Conservation (phyloP, 2,797 vertebrate species). For the Peromyscus melanophrys region DNA sequence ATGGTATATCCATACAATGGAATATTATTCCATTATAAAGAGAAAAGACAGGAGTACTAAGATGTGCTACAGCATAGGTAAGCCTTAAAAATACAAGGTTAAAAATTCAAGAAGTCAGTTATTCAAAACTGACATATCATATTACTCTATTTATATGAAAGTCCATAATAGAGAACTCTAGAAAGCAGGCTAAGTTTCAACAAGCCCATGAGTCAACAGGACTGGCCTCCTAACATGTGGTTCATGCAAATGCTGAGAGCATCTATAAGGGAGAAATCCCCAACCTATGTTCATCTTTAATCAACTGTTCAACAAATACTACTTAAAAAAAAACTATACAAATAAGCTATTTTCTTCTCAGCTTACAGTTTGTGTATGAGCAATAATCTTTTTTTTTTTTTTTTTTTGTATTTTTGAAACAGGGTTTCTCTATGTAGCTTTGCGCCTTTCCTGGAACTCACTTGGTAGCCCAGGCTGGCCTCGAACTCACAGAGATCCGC, state of each 20-base stretch:
- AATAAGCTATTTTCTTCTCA: slow-evolving; percentile 4
- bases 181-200: background rate
- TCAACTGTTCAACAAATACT: slow-evolving; percentile 15
- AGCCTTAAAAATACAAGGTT: background rate
- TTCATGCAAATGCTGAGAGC: background rate
- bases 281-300: background rate
- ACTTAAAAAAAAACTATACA: background rate
- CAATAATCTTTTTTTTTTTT: background rate
- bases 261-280: background rate
- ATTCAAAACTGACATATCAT: background rate
- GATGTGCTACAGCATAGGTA: background rate
- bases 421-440: too few species aligned
- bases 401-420: too few species aligned
- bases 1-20: background rate
- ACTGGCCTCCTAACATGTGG: background rate
- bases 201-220: background rate
- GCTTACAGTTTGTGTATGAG: background rate
- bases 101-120: background rate
- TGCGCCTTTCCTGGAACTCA: too few species aligned
- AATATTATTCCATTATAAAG: slow-evolving; percentile 5
- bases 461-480: too few species aligned
- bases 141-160: background rate
- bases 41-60: background rate
- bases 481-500: too few species aligned
- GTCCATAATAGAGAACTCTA: background rate